These are phyloP conservation scores for Ptiloglossa arizonensis DNA, from an alignment of 1,140 invertebrate genomes.

Conservation along the genomic window DNA sequence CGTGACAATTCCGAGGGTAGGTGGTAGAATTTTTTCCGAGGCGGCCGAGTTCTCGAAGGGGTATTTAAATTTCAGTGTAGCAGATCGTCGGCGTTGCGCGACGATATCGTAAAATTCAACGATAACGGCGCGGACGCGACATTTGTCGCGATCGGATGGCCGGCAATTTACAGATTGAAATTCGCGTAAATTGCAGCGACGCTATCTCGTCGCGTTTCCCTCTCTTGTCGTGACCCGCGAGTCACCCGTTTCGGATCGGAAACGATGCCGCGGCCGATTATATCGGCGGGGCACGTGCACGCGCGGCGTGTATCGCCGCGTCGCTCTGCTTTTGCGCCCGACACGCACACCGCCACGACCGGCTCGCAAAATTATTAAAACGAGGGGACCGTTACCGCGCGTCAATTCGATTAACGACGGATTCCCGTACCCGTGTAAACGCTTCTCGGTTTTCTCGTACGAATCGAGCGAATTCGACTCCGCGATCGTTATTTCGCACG, in stretches of 20 bases:
- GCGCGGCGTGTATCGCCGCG: not conserved
- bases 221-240: not conserved
- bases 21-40: no score
- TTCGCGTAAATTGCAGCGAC: not conserved
- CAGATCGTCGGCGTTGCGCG: no score
- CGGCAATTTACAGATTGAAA: not conserved
- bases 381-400: not conserved
- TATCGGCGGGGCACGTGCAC: constrained; percentile 8
- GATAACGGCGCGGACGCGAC: not conserved
- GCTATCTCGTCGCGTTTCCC: not conserved
- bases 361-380: constrained; percentile 27
- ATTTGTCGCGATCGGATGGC: not conserved
- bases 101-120: not conserved
- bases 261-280: constrained; percentile 36
- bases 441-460: no score
- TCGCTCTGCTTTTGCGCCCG: not conserved
- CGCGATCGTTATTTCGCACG: constrained; percentile 14
- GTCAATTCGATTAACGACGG: constrained; percentile 36
- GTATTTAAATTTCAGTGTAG: no score
- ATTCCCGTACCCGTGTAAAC: not conserved
- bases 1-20: no score
- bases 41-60: no score
- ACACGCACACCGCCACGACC: constrained; percentile 20
- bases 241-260: not conserved
- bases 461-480: not conserved